These are phyloP conservation scores for Drosophila austrosaltans DNA, from an alignment of 2,888 invertebrate genomes.

Conservation along the genomic window DNA sequence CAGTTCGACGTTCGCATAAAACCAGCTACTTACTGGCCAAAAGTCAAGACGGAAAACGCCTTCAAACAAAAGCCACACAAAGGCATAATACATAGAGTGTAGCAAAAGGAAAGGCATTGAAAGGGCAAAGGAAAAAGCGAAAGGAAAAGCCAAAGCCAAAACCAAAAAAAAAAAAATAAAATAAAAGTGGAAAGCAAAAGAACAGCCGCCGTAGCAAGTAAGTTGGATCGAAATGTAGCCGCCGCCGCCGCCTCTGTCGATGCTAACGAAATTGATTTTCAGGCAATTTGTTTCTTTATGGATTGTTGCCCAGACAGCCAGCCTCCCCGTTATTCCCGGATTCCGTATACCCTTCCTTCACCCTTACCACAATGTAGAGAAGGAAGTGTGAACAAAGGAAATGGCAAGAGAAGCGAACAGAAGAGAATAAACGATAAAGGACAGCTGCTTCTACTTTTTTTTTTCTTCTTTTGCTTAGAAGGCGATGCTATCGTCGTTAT, in stretches of 20 bases:
- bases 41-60: slow-evolving; percentile 58
- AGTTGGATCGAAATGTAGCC: slow-evolving; percentile 59
- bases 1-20: slow-evolving; percentile 59
- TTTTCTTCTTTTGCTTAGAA: background rate
- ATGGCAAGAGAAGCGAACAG: background rate
- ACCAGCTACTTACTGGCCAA: slow-evolving; percentile 61
- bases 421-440: slow-evolving; percentile 46
- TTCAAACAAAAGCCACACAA: slow-evolving; percentile 61
- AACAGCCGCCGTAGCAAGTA: slow-evolving; percentile 26
- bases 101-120: background rate
- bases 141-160: background rate
- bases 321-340: no score
- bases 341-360: background rate
- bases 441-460: slow-evolving; percentile 63
- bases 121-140: background rate
- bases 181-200: slow-evolving; percentile 34
- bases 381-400: background rate
- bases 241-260: slow-evolving; percentile 2
- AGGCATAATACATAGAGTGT: background rate
- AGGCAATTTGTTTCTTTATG: slow-evolving; percentile 80
- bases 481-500: slow-evolving; percentile 63
- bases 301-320: slow-evolving; percentile 59
- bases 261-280: slow-evolving; percentile 77
- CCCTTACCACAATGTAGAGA: slow-evolving; percentile 1
- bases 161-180: background rate